Evolutionary conservation across 2,888 invertebrate species (phyloP).

Genomic region (Carpatolechia fugitivella): DNA sequence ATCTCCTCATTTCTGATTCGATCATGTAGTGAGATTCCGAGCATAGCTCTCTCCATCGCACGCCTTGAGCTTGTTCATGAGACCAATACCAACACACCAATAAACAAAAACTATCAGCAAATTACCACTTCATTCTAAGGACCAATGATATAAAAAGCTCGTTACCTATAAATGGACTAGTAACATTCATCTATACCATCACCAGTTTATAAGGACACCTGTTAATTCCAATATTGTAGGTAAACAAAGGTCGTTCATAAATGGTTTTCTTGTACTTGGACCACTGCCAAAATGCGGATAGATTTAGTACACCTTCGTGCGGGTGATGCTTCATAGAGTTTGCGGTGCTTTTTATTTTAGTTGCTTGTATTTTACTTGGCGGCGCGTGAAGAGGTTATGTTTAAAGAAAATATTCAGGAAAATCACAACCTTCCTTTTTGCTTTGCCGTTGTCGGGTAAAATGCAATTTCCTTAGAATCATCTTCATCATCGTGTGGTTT

Average conservation of each 20-base stretch:
- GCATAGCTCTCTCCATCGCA: too few relatives aligned
- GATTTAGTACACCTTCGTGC: conserved; percentile 5
- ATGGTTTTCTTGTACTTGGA: background rate
- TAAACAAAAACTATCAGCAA: background rate
- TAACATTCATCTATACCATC: background rate
- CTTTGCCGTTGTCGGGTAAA: too few relatives aligned
- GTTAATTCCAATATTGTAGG: background rate
- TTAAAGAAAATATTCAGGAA: too few relatives aligned
- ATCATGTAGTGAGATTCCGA: too few relatives aligned
- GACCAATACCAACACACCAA: background rate
- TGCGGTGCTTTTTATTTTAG: background rate
- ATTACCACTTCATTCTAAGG: background rate
- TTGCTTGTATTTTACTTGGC: background rate
- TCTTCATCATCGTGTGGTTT: too few relatives aligned
- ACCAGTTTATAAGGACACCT: background rate
- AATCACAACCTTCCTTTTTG: too few relatives aligned
- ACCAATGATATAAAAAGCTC: background rate
- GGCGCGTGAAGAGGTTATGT: background rate
- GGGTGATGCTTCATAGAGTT: background rate
- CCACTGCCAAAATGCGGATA: background rate
- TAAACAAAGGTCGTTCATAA: background rate
- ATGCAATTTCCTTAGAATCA: too few relatives aligned
- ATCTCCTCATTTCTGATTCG: too few relatives aligned
- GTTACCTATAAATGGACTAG: background rate
- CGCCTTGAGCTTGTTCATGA: too few relatives aligned